Evolutionary conservation across 2,797 vertebrate species (phyloP), one percentile per base, ranked within the genome.

Genomic region (Chiroxiphia lanceolata): DNA sequence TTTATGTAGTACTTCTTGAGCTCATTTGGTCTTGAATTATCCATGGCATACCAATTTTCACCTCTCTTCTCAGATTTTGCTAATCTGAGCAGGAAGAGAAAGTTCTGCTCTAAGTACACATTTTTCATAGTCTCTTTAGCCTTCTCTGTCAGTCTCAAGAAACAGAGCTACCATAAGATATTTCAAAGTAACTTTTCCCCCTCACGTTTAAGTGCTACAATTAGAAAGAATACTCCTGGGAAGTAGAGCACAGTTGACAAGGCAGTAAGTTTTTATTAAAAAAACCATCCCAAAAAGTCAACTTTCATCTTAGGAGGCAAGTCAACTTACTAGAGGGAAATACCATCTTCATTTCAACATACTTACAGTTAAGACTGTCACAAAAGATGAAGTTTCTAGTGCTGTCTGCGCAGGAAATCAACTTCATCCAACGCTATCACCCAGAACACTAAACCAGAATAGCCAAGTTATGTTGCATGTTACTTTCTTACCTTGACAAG

Each of bases 1-100:
- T 99, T 99, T 94, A 99, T 98, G 97, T 99, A 99, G 94, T 99
- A 99, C 33, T 98, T 98, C 91, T 98, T 99, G 92, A 81, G 98
- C 5, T 27, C 82, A 82, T 8, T 87, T 6, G 3, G 42, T 3
- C 85, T 87, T 0, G 97, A 95, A 18, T 92, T 86, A 90, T 99
- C 99, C 98, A 98, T 97, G 21, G 95, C 97, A 50, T 98, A 97
- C 99, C 99, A 99, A 97, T 99, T 99, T 20, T 84, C 92, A 17
- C 85, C 96, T 34, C 96, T 85, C 12, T 87, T 97, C 78, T 98
- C 97, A 5, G 98, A 96, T 78, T 98, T 98, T 4, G 99, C 99
- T 90, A 99, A 98, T 68, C 99, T 99, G 95, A 56, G 82, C 59
- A 47, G 33, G 89, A 95, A 85, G 63, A 77, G 26, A 92, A 93